These are phyloP conservation scores for Eleutherodactylus coqui DNA, from an alignment of 2,797 vertebrate species.

Conservation along the genomic window DNA sequence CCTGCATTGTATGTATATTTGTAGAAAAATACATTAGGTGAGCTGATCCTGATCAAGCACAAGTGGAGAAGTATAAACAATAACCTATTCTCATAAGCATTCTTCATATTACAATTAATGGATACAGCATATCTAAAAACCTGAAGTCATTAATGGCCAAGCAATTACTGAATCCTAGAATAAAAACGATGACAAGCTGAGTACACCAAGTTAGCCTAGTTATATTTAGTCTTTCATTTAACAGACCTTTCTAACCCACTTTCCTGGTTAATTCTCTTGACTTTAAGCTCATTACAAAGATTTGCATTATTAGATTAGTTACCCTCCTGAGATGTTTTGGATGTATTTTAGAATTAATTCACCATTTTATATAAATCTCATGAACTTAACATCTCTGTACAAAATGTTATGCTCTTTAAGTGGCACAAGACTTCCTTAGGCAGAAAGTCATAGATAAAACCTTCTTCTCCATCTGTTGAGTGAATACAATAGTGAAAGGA, in stretches of 20 bases:
- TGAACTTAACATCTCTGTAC: not conserved
- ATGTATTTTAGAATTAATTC: not conserved
- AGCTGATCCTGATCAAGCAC: not conserved
- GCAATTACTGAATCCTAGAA: not conserved
- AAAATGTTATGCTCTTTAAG: not conserved
- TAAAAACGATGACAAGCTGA: not conserved
- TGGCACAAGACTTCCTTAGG: not conserved
- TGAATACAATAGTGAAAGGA: constrained; percentile 38
- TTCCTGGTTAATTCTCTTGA: not conserved
- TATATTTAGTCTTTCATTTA: constrained; percentile 15
- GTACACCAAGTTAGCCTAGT: not conserved
- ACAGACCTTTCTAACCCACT: constrained; percentile 5
- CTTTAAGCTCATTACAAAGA: constrained; percentile 9
- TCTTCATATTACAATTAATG: not conserved
- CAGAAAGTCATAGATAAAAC: not conserved
- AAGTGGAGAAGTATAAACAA: not conserved
- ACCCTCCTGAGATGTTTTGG: constrained; percentile 15
- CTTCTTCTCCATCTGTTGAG: constrained; percentile 30
- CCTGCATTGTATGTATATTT: not conserved
- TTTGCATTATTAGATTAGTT: constrained; percentile 13
- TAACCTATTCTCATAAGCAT: not conserved
- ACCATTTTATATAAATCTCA: not conserved
- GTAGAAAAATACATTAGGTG: not conserved
- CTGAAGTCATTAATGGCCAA: not conserved
- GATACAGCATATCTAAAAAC: not conserved